Evolutionary conservation across 2,797 vertebrate species (phyloP).

Genomic region (Leptoclinus maculatus): DNA sequence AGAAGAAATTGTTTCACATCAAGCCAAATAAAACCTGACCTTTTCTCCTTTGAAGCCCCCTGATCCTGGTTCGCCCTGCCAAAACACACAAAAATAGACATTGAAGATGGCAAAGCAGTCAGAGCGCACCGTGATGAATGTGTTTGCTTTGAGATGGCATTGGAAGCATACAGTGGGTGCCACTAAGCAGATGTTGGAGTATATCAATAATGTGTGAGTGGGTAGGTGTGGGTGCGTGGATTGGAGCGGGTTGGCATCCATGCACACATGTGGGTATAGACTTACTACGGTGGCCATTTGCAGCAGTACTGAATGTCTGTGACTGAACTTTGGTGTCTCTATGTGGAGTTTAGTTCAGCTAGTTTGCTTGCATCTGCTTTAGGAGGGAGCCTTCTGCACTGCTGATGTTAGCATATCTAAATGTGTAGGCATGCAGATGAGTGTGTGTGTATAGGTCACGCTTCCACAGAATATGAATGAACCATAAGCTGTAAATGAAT

Average conservation of each 20-base stretch:
- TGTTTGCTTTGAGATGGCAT: slow-evolving; percentile 1
- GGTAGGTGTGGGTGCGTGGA: slow-evolving; percentile 1
- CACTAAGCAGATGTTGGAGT: slow-evolving; percentile 31
- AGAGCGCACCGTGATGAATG: slow-evolving; percentile 12
- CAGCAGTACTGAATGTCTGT: slow-evolving; percentile 1
- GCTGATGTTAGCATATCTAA: slow-evolving; percentile 66
- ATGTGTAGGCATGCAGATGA: slow-evolving; percentile 55
- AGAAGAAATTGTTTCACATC: slow-evolving; percentile 18
- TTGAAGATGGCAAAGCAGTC: slow-evolving; percentile 29
- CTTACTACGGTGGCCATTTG: neutral
- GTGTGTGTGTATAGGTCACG: slow-evolving; percentile 40
- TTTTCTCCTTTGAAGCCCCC: slow-evolving; percentile 76
- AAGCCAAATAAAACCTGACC: slow-evolving; percentile 58
- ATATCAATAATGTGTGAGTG: slow-evolving; percentile 1
- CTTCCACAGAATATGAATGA: slow-evolving; percentile 60
- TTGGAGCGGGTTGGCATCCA: slow-evolving; percentile 5
- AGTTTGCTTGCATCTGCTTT: slow-evolving; percentile 51
- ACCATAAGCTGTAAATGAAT: slow-evolving; percentile 38
- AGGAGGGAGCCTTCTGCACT: slow-evolving; percentile 26
- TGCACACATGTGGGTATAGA: neutral
- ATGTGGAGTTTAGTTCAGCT: slow-evolving; percentile 36
- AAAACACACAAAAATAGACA: slow-evolving; percentile 55
- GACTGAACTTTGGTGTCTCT: slow-evolving; percentile 21
- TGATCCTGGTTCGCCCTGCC: slow-evolving; percentile 75
- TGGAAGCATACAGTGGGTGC: slow-evolving; percentile 3